These are phyloP conservation scores for Malacosoma neustria DNA, from an alignment of 2,888 invertebrate species.

Conservation along the genomic window DNA sequence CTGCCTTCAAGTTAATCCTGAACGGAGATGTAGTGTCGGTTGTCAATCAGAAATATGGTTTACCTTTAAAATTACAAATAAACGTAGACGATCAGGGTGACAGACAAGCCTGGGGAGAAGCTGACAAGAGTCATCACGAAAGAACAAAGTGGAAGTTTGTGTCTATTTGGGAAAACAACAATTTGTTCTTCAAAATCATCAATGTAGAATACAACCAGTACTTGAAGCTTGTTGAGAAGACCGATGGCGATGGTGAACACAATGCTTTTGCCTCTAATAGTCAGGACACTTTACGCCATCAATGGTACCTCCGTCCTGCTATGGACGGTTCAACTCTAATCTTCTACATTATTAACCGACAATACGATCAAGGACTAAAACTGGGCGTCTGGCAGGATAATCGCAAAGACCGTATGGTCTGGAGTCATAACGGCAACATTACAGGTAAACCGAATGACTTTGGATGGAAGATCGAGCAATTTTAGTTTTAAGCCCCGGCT, in stretches of 20 bases:
- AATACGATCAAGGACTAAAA: not conserved
- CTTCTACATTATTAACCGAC: not conserved
- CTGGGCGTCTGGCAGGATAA: not conserved
- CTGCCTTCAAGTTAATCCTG: not conserved
- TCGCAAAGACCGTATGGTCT: not conserved
- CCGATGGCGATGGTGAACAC: not conserved
- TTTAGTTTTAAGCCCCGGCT: too few relatives aligned
- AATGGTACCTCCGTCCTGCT: not conserved
- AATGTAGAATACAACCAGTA: not conserved
- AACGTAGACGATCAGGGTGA: not conserved
- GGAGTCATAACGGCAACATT: not conserved
- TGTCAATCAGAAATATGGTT: not conserved
- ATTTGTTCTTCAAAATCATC: not conserved
- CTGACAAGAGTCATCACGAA: not conserved
- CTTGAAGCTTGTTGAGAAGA: not conserved
- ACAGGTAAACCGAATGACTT: not conserved
- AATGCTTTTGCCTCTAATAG: not conserved
- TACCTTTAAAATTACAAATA: not conserved
- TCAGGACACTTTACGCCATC: not conserved
- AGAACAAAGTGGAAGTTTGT: not conserved
- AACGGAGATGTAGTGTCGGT: not conserved
- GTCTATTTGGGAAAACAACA: not conserved
- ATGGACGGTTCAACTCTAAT: not conserved
- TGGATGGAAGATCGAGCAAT: not conserved
- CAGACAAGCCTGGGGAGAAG: not conserved